Evolutionary conservation across 2,113 vertebrate genomes (phyloP), one percentile per base, ranked within the genome.

Genomic region (Stigmatopora argus): DNA sequence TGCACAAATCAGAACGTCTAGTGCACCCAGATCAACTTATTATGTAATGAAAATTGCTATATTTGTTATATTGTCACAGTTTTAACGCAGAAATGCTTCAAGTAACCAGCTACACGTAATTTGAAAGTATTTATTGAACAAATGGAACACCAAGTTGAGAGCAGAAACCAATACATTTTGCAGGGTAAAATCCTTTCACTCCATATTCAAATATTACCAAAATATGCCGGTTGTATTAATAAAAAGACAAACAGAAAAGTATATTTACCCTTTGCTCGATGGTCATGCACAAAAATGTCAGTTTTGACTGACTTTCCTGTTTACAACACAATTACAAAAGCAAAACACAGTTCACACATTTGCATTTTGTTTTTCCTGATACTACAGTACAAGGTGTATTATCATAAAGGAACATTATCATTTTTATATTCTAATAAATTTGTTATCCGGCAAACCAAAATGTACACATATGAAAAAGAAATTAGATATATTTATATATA

Each of bases 301-400:
- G 90, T 89, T 91, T 91, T 90, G 87, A 77, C 83, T 90, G 47
- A 59, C 83, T 79, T 86, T 77, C 81, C 79, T 80, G 84, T 82
- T 74, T 86, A 81, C 80, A 89, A 84, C 72, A 83, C 77, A 87
- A 85, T 86, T 85, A 79, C 71, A 73, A 70, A 81, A 52, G 19
- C 19, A 19, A 52, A 52, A n/a, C 18, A 70, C 66, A 73, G 74
- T 90, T 92, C 89, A 90, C 86, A 90, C 87, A 84, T 85, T 85
- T 78, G 82, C 77, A 86, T 61, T 60, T 19, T 61, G n/a, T 44
- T 45, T 81, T 83, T 81, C 68, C 59, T 86, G 78, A 69, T 89
- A 90, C 85, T 89, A 90, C 85, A 91, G 89, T 90, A 91, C 87
- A 85, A 86, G 81, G 72, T 85, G 86, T 83, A 79, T 89, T 88